Base-by-base conservation (phyloP, 2,888 invertebrate genomes). In the Alloplasta piceator region DNA sequence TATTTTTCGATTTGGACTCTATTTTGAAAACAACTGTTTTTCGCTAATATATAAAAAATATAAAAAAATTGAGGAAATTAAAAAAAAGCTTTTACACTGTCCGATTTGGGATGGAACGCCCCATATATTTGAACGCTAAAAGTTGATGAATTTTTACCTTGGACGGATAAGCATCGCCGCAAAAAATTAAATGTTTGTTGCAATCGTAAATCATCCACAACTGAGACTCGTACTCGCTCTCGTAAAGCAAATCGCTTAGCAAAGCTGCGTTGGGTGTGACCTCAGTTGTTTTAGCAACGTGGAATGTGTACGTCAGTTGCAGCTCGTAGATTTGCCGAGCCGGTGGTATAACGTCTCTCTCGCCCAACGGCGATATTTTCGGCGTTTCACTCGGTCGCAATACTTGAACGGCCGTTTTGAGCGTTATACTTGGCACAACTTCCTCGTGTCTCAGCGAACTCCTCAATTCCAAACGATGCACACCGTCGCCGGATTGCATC, bases 121-220 rank as follows among this genome's bases (percentile, higher is more conserved):
- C 26, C 26, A 26, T 26, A 26, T 26, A 26, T 26, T 26, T 26
- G 26, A 26, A 26, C 26, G 26, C 26, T 26, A 26, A 26, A 26
- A 26, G 3, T 26, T 26, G 26, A 26, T 26, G 3, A 26, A 26
- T 26, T 26, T 26, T 26, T 92, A 96, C 96, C 93, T 96, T 96
- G 26, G 94, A 94, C 0, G 98, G 97, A 92, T 97, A 98, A 1
- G 98, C 98, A 92, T 98, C 98, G 0, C 98, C 98, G 82, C 96
- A 95, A 67, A 95, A 95, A 87, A 98, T 92, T 75, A 96, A 94
- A 89, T 97, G 96, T 92, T 99, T 99, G 92, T 97, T 97, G 76
- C 94, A 93, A 92, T 98, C 98, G 93, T 96, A 99, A 81, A 99
- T 89, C 96, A 98, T 97, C 98, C 99, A 99, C 92, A 99, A 94